These are phyloP conservation scores for Polypedilum vanderplanki DNA, from an alignment of 1,140 invertebrate genomes.

Conservation along the genomic window DNA sequence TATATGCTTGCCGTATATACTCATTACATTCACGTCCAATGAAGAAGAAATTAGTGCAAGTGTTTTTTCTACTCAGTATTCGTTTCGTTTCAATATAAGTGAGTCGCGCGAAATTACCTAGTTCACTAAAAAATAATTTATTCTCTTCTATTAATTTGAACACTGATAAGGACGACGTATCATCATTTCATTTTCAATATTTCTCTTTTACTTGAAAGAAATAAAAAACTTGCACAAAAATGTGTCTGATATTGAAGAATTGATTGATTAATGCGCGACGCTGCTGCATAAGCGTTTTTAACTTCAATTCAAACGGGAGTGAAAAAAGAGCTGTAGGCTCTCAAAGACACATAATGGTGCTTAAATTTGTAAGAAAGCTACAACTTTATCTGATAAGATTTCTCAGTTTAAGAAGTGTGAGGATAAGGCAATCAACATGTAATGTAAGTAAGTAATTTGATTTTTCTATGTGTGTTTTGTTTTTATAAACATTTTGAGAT, in stretches of 20 bases:
- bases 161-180: background rate
- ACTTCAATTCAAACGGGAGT: background rate
- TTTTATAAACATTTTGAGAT: background rate
- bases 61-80: background rate
- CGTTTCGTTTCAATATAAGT: background rate
- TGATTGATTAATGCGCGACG: too few species aligned
- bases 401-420: background rate
- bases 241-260: too few species aligned
- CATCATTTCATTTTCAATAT: too few species aligned
- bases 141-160: background rate
- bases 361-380: background rate
- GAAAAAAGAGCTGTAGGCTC: background rate
- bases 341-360: background rate
- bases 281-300: background rate
- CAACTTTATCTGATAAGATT: background rate
- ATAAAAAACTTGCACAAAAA: too few species aligned
- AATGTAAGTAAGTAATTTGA: slow-evolving; percentile 8
- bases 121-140: background rate
- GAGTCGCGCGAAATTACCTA: slow-evolving; percentile 8
- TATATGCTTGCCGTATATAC: background rate
- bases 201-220: too few species aligned
- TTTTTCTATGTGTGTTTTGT: too few species aligned
- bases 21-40: slow-evolving; percentile 8
- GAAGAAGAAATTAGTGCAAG: background rate
- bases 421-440: slow-evolving; percentile 8